Conservation (phyloP, 1,140 invertebrate species). For the Drosophila melanica region DNA sequence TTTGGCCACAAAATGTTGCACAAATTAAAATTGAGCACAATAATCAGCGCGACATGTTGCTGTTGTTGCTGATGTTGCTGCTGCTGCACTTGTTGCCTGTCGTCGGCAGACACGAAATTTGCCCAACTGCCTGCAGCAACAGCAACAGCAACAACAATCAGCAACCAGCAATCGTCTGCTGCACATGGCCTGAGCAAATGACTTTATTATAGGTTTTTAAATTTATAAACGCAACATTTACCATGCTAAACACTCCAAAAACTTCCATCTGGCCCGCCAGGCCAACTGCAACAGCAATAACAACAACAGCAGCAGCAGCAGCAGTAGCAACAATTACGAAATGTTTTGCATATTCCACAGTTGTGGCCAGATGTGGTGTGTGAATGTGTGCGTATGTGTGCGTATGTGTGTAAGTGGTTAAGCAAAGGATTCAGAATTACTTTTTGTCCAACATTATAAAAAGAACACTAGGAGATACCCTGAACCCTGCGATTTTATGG, state of each 20-base stretch:
- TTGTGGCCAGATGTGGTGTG: constrained; percentile 4
- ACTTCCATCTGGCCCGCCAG: constrained; percentile 56
- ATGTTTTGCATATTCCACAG: constrained; percentile 9
- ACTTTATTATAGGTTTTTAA: constrained; percentile 82
- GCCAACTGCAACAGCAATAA: background rate
- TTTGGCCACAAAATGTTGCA: constrained; percentile 75
- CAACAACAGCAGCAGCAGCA: constrained; percentile 7
- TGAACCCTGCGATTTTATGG: too few relatives aligned
- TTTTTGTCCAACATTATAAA: too few relatives aligned
- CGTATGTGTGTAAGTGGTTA: too few relatives aligned
- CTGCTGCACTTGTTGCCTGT: constrained; percentile 43
- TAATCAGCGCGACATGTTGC: constrained; percentile 76
- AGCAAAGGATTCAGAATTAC: too few relatives aligned
- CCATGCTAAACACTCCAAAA: constrained; percentile 68
- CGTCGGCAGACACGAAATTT: constrained; percentile 9
- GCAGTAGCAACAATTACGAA: constrained; percentile 1
- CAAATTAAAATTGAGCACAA: constrained; percentile 80
- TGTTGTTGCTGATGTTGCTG: constrained; percentile 47
- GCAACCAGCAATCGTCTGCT: constrained; percentile 13
- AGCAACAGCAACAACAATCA: background rate
- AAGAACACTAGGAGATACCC: too few relatives aligned
- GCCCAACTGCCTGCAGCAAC: background rate
- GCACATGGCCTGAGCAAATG: constrained; percentile 65
- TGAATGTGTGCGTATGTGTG: too few relatives aligned
- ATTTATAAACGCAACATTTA: constrained; percentile 80